Percentiles rank a stretch among this genome's conserved stretches.
Evolutionary conservation across 1,140 invertebrate species (phyloP).

Genomic region (Gryllus bimaculatus): DNA sequence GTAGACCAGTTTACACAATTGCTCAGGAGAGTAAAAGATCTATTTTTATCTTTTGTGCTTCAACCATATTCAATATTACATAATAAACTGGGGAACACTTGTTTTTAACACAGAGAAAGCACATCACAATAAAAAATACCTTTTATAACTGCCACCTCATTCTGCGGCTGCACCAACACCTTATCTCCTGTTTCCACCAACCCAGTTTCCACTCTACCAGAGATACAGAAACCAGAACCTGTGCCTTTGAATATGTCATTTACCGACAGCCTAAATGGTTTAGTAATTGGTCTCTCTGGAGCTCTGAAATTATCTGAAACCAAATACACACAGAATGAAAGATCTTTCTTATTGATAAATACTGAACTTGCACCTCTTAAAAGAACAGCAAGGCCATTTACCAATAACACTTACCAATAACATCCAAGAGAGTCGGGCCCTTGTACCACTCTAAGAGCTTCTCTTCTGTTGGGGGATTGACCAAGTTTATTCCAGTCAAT

Average conservation of each 20-base stretch:
- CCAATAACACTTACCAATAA: conserved; percentile 63
- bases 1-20: too few relatives aligned
- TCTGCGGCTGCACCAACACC: conserved; percentile 76
- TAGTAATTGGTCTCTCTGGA: conserved; percentile 72
- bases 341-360: too few relatives aligned
- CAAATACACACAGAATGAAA: too few relatives aligned
- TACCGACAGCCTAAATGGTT: conserved; percentile 84
- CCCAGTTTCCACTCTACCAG: conserved; percentile 86
- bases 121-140: conserved; percentile 36
- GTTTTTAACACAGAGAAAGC: too few relatives aligned
- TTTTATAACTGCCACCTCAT: conserved; percentile 68
- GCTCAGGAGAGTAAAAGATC: too few relatives aligned
- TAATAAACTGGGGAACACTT: too few relatives aligned
- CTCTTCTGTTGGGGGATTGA: conserved; percentile 53
- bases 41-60: too few relatives aligned
- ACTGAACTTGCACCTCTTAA: too few relatives aligned
- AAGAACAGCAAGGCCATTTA: too few relatives aligned
- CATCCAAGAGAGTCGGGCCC: conserved; percentile 70
- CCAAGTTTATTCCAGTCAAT: conserved; percentile 85
- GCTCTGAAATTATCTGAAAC: conserved; percentile 66
- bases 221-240: conserved; percentile 76
- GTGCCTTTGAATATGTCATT: conserved; percentile 93
- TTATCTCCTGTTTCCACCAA: conserved; percentile 75
- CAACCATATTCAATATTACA: too few relatives aligned
- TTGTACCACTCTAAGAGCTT: conserved; percentile 72